These are phyloP conservation scores for Camponotus pennsylvanicus DNA, from an alignment of 1,140 invertebrate species.

Conservation along the genomic window DNA sequence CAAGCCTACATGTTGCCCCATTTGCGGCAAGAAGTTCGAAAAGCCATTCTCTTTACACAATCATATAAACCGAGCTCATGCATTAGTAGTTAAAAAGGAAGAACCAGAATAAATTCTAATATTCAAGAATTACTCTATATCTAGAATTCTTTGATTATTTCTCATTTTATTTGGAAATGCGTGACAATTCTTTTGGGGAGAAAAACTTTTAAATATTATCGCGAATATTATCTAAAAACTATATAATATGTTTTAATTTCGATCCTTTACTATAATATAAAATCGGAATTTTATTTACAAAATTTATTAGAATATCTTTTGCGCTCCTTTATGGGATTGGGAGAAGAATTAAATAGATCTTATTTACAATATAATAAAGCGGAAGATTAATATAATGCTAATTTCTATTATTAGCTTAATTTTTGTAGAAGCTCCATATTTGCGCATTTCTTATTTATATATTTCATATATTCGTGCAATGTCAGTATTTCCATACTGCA, in stretches of 20 bases:
- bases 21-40: slow-evolving; percentile 65
- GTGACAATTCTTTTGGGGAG: neutral
- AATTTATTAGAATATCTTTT: slow-evolving; percentile 3
- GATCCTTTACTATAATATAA: neutral
- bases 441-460: neutral
- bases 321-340: neutral
- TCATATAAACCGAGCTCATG: slow-evolving; percentile 63
- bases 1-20: slow-evolving; percentile 45
- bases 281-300: neutral
- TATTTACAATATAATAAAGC: neutral
- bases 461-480: neutral
- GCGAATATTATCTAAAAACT: neutral
- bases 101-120: neutral
- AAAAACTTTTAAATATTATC: neutral
- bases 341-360: neutral
- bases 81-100: neutral
- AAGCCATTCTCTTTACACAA: slow-evolving; percentile 43
- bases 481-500: neutral
- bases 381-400: neutral
- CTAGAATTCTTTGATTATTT: neutral
- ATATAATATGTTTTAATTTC: neutral
- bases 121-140: neutral
- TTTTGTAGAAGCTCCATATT: neutral
- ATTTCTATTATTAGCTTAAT: neutral
- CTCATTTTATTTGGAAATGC: neutral